Evolutionary conservation across 30 jellyfish, hydroid and myxozoan species (phyloP).

Genomic region (Hydractinia echinata): DNA sequence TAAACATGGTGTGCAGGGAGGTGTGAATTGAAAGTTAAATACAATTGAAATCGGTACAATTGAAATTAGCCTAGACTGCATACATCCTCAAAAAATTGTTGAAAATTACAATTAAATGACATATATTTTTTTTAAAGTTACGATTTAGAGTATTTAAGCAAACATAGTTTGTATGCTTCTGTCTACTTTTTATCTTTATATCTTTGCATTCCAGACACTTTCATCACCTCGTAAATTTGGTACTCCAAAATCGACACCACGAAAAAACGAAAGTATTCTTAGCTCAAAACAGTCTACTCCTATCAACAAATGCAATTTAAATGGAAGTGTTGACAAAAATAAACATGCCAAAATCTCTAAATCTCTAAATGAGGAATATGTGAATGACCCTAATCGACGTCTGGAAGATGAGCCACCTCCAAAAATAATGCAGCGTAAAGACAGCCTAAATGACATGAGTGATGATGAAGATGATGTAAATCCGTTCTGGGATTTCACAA

Average conservation of each 20-base stretch:
- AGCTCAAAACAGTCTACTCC: constrained; percentile 31
- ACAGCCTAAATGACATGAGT: constrained; percentile 69
- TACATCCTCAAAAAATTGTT: too few species aligned
- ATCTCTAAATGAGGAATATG: constrained; percentile 9
- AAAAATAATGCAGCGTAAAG: constrained; percentile 35
- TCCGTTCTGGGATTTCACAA: constrained; percentile 66
- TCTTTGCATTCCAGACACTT: constrained; percentile 47
- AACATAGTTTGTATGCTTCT: neutral
- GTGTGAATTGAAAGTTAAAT: too few species aligned
- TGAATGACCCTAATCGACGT: constrained; percentile 41
- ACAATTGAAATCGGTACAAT: too few species aligned
- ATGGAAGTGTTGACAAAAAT: neutral
- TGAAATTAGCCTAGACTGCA: too few species aligned
- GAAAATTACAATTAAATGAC: too few species aligned
- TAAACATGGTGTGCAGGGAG: too few species aligned
- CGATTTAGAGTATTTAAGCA: too few species aligned
- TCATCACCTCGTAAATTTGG: constrained; percentile 86
- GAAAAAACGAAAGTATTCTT: constrained; percentile 30
- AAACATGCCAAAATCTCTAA: neutral
- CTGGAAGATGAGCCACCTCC: constrained; percentile 42
- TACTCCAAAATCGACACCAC: constrained; percentile 80
- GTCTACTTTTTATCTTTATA: neutral
- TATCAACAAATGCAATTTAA: constrained; percentile 8
- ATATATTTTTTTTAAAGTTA: too few species aligned
- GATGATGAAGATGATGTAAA: constrained; percentile 78